Evolutionary conservation across 2,888 invertebrate genomes (phyloP).

Genomic region (Tromatobia lineatoria): DNA sequence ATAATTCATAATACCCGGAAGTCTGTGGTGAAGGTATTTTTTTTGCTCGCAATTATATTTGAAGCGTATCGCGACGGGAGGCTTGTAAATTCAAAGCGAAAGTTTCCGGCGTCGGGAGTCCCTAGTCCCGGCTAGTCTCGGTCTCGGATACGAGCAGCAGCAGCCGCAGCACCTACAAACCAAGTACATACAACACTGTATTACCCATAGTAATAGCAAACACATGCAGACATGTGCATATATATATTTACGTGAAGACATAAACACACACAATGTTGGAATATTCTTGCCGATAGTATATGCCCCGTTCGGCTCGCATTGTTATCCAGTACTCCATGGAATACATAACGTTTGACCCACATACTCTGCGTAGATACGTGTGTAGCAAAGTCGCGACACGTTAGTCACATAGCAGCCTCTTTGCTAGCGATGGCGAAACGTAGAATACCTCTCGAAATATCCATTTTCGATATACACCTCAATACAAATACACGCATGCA

Average conservation of each 20-base stretch:
- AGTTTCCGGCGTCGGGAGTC: conserved; percentile 56
- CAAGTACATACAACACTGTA: conserved; percentile 7
- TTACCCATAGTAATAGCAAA: not conserved
- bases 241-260: not conserved
- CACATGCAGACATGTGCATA: conserved; percentile 31
- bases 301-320: conserved; percentile 63
- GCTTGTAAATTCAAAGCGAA: conserved; percentile 68
- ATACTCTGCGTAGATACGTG: conserved; percentile 55
- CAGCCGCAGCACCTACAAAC: conserved; percentile 1
- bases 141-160: conserved; percentile 22
- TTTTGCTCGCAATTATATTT: conserved; percentile 61
- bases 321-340: conserved; percentile 65
- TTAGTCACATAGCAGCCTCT: conserved; percentile 30
- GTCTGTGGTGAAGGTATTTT: conserved; percentile 57
- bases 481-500: conserved; percentile 12
- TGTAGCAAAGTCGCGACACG: conserved; percentile 45
- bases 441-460: conserved; percentile 37
- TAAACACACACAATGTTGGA: conserved; percentile 9
- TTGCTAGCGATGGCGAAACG: conserved; percentile 53
- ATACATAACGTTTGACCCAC: conserved; percentile 67
- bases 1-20: conserved; percentile 58
- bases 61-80: conserved; percentile 64
- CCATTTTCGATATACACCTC: conserved; percentile 45
- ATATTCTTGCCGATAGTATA: conserved; percentile 47
- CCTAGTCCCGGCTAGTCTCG: conserved; percentile 31